Base-by-base conservation (phyloP, 53 echinoderm and acorn worm species). In the Mesocentrotus franciscanus region DNA sequence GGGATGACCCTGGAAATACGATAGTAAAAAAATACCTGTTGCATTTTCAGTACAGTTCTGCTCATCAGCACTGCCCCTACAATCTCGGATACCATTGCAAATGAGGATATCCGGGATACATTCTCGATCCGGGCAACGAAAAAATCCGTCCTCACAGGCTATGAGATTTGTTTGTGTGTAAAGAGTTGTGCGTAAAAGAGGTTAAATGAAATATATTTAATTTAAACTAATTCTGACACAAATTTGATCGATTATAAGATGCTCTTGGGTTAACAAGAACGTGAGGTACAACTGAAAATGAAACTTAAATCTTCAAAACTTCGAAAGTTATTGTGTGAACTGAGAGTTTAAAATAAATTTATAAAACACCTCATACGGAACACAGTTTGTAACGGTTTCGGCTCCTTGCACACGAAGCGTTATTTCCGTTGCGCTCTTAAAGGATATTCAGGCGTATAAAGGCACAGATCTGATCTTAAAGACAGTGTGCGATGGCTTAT, bases 71-170 rank as follows among this genome's bases (percentile, higher is more conserved):
- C 32, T 61, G 33, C 93, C 93, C 35, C 60, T 78, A 60, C 93
- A 93, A 61, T 93, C 93, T 81, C 93, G 58, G 60, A 93, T 81
- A 30, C 93, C 93, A n/a, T 93, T 93, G 61, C 93, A 93, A 30
- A 93, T 10, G 27, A 93, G 61, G 32, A 58, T 56, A 57, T 81
- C 26, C 59, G 79, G 33, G 30, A 93, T 93, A 22, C 93, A 93
- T 58, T 93, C 34, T 11, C 93, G 81, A 56, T 81, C 93, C 39
- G 83, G 81, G 9, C 93, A 93, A 3, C 83, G 93, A 34, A 83
- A 93, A 20, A 83, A 79, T 1, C 93, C 93, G 8, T 93, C 93
- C 32, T 79, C 83, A 35, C 93, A 93, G 8, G 79, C 93, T 93
- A 27, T 26, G 11, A 10, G n/a, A 35, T 49, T 49, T 4, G 12